Conservation (phyloP, 1,140 invertebrate species). For the Calycopis cecrops region DNA sequence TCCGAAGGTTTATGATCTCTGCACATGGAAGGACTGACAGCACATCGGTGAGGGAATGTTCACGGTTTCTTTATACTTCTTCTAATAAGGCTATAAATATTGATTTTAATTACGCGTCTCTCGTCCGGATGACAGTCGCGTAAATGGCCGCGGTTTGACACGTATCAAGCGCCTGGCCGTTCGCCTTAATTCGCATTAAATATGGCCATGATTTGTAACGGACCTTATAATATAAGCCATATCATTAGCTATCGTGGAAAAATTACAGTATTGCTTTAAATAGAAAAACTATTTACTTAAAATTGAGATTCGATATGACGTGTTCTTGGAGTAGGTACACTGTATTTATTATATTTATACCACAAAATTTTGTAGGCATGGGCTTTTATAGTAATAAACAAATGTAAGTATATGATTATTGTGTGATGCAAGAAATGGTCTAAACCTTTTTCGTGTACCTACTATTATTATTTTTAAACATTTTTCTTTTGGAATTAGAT, state of each 20-base stretch:
- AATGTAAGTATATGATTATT: too few species aligned
- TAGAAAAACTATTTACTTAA: too few species aligned
- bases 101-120: slow-evolving; percentile 50
- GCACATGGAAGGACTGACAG: slow-evolving; percentile 32
- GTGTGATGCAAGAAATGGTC: too few species aligned
- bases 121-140: slow-evolving; percentile 33
- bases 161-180: slow-evolving; percentile 27
- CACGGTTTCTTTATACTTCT: slow-evolving; percentile 30
- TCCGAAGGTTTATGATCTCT: slow-evolving; percentile 29
- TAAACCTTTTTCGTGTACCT: too few species aligned
- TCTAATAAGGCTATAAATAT: slow-evolving; percentile 55
- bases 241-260: slow-evolving; percentile 18
- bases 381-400: too few species aligned
- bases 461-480: too few species aligned
- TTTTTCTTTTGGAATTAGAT: too few species aligned
- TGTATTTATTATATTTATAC: too few species aligned
- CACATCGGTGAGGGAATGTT: slow-evolving; percentile 36
- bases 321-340: too few species aligned
- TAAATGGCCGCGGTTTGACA: slow-evolving; percentile 41
- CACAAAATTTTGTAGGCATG: too few species aligned
- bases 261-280: too few species aligned
- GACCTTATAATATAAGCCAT: slow-evolving; percentile 17
- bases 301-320: too few species aligned
- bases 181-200: slow-evolving; percentile 26
- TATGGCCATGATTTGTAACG: slow-evolving; percentile 22